Conservation (phyloP, 2,888 invertebrate genomes). For the Vesta saturnalis region DNA sequence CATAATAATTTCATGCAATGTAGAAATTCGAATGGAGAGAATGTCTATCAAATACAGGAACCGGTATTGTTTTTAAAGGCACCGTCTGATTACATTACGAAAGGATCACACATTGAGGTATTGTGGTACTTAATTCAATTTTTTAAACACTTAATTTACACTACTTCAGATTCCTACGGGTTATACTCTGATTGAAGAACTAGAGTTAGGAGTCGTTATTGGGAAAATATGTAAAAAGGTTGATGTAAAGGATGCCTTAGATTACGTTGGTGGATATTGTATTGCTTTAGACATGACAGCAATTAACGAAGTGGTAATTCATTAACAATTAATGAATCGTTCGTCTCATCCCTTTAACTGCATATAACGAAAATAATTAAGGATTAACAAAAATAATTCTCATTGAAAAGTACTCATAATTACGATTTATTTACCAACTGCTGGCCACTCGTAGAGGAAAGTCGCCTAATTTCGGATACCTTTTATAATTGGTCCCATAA, state of each 20-base stretch:
- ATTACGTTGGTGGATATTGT: constrained; percentile 74
- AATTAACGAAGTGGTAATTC: constrained; percentile 64
- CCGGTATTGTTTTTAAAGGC: constrained; percentile 80
- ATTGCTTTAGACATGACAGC: constrained; percentile 81
- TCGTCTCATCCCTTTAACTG: too few species aligned
- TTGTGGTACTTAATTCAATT: not conserved
- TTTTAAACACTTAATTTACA: not conserved
- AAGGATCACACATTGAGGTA: constrained; percentile 71
- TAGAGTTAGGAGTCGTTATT: constrained; percentile 80
- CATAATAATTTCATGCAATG: not conserved
- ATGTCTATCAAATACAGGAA: constrained; percentile 64
- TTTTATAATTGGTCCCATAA: too few species aligned
- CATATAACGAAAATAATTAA: too few species aligned
- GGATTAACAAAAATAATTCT: too few species aligned
- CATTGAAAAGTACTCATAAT: too few species aligned
- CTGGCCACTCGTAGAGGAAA: too few species aligned
- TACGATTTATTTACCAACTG: too few species aligned
- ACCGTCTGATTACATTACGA: constrained; percentile 70
- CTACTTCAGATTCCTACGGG: constrained; percentile 71
- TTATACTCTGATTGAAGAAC: constrained; percentile 75
- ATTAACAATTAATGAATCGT: too few species aligned
- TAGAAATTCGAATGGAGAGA: constrained; percentile 68
- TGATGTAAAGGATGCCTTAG: constrained; percentile 65
- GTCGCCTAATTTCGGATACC: too few species aligned
- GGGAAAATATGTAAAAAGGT: constrained; percentile 70